phyloP scores from a whole-genome alignment of 2,113 vertebrate species.

The Pterophyllum scalare region DNA sequence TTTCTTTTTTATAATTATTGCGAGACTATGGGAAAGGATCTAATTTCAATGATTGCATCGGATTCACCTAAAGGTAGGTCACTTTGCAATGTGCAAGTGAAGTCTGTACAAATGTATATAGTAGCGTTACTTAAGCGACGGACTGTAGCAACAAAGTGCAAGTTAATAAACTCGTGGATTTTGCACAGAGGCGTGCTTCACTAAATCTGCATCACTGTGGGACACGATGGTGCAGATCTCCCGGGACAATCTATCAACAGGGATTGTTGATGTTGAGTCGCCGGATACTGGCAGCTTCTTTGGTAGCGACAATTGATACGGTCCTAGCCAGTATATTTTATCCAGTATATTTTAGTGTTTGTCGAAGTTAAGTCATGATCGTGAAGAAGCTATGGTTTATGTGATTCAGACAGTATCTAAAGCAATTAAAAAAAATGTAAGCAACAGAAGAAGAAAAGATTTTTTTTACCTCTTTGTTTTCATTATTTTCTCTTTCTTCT shows the following conservation, averaged over 20 bases:
- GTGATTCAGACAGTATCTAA: neutral
- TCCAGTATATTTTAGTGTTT: neutral
- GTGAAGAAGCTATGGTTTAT: neutral
- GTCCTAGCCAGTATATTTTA: neutral
- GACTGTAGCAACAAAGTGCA: constrained; percentile 8
- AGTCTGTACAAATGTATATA: neutral
- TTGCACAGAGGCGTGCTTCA: constrained; percentile 20
- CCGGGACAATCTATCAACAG: constrained; percentile 28
- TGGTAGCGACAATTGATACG: neutral
- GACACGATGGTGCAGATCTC: constrained; percentile 28
- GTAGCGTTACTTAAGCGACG: constrained; percentile 6
- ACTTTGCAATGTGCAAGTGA: constrained; percentile 18
- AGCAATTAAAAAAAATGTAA: neutral
- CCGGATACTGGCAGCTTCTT: constrained; percentile 8
- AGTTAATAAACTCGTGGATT: constrained; percentile 34
- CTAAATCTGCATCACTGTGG: constrained; percentile 9
- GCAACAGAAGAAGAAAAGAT: neutral
- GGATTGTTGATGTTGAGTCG: constrained; percentile 19
- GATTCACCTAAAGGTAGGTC: constrained; percentile 66
- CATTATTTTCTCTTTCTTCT: neutral
- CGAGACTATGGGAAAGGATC: constrained; percentile 37
- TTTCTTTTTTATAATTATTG: neutral
- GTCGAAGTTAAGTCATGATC: neutral
- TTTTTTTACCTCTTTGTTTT: neutral
- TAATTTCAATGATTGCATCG: constrained; percentile 41